phyloP scores from a whole-genome alignment of 2,113 vertebrate species.

The Zapus hudsonius region DNA sequence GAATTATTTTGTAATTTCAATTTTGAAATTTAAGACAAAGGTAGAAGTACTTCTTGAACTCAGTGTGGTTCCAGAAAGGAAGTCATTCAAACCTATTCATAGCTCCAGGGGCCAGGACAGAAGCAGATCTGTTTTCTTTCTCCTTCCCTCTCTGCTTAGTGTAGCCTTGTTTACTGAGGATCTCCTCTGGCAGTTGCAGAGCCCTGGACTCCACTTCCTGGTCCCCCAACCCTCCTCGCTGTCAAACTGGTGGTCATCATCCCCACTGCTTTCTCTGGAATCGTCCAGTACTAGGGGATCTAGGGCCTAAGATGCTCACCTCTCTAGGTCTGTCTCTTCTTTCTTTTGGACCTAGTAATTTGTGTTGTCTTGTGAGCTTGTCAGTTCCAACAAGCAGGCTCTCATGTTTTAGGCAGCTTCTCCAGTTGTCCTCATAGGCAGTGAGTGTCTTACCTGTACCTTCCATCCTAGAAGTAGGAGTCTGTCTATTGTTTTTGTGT shows the following conservation, averaged over 20 bases:
- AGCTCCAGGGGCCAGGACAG: background rate
- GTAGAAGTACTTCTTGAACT: background rate
- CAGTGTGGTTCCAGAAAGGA: background rate
- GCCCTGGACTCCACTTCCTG: background rate
- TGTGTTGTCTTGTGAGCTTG: background rate
- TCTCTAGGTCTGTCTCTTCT: background rate
- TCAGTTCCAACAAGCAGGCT: background rate
- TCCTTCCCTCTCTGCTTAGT: background rate
- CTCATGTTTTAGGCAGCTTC: background rate
- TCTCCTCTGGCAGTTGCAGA: background rate
- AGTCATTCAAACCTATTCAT: background rate
- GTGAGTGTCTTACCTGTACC: background rate
- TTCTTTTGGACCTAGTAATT: background rate
- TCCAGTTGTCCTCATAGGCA: background rate
- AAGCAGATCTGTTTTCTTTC: background rate
- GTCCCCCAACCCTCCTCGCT: background rate
- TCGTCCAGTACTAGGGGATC: background rate
- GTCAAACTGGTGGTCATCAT: background rate
- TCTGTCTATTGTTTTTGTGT: background rate
- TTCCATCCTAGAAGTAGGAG: background rate
- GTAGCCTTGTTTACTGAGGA: background rate
- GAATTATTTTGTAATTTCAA: background rate
- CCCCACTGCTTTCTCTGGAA: background rate
- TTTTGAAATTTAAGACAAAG: constrained; percentile 53
- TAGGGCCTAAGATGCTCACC: background rate